Evolutionary conservation across 2,888 invertebrate species (phyloP).

Genomic region (Halictus ligatus): DNA sequence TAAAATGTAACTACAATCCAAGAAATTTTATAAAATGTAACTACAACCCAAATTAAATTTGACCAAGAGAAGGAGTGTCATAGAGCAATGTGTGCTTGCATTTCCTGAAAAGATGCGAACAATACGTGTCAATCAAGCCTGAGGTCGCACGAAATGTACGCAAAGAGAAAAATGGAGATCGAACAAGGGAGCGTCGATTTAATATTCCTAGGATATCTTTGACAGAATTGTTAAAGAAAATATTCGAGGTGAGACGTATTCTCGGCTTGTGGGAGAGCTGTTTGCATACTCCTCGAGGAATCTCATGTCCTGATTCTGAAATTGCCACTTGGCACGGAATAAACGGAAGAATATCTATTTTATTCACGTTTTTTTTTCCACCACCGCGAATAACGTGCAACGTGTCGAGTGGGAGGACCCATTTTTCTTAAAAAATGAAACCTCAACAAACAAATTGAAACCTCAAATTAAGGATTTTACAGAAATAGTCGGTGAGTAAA

Average conservation of each 20-base stretch:
- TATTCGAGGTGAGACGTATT: not conserved
- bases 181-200: not conserved
- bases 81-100: no score
- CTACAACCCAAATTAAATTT: no score
- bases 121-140: not conserved
- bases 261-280: not conserved
- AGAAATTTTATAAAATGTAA: not conserved
- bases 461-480: no score
- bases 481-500: no score
- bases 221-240: slow-evolving; percentile 20
- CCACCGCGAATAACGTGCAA: not conserved
- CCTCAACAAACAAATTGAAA: no score
- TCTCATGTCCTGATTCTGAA: slow-evolving; percentile 45
- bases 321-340: slow-evolving; percentile 50
- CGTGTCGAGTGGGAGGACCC: no score
- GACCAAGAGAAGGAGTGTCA: not conserved
- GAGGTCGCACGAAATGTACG: not conserved
- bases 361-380: not conserved
- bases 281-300: slow-evolving; percentile 34
- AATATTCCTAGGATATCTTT: slow-evolving; percentile 7
- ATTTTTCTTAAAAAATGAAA: no score
- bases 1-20: no score
- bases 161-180: not conserved
- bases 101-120: not conserved
- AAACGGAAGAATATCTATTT: slow-evolving; percentile 24